A percentile compares a stretch with the other conserved stretches of the same genome.
phyloP scores from a whole-genome alignment of 2,888 invertebrate genomes.

The Steinernema scapterisci region DNA sequence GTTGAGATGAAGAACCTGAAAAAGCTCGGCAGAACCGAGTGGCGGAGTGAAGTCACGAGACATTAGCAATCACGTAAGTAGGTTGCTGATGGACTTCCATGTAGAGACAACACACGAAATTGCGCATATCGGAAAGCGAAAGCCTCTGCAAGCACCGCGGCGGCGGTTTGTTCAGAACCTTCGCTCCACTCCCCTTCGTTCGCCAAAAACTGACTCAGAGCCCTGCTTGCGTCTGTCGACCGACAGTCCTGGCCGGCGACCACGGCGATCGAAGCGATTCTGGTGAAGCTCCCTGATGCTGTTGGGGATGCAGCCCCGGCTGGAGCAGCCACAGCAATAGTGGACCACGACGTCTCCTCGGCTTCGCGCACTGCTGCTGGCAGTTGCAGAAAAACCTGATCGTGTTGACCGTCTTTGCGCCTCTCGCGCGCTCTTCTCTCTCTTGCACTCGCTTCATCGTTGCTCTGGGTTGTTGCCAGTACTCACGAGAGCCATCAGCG shows the following conservation, averaged over 20 bases:
- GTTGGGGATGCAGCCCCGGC: slow-evolving; percentile 1
- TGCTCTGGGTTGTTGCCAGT: slow-evolving; percentile 2
- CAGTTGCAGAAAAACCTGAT: slow-evolving; percentile 31
- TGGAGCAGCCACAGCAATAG: neutral
- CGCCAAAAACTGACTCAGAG: slow-evolving; percentile 21
- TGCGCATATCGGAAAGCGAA: neutral
- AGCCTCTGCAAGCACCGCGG: neutral
- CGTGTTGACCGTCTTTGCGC: slow-evolving; percentile 33
- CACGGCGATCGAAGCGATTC: slow-evolving; percentile 11
- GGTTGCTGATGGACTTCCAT: neutral
- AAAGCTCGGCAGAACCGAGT: neutral
- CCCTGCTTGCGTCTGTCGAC: neutral
- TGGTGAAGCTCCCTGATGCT: neutral
- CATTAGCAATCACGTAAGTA: neutral
- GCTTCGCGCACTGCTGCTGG: slow-evolving; percentile 30
- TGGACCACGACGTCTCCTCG: slow-evolving; percentile 16
- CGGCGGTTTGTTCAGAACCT: neutral
- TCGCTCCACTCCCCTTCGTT: neutral
- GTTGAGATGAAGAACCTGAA: neutral
- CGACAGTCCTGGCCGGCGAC: slow-evolving; percentile 3
- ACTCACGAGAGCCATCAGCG: slow-evolving; percentile 28
- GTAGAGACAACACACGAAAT: neutral
- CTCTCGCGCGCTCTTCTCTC: slow-evolving; percentile 28
- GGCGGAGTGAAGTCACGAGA: slow-evolving; percentile 1
- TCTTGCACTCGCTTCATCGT: neutral